Conservation (phyloP, 2,113 vertebrate species). For the Sula dactylatra region DNA sequence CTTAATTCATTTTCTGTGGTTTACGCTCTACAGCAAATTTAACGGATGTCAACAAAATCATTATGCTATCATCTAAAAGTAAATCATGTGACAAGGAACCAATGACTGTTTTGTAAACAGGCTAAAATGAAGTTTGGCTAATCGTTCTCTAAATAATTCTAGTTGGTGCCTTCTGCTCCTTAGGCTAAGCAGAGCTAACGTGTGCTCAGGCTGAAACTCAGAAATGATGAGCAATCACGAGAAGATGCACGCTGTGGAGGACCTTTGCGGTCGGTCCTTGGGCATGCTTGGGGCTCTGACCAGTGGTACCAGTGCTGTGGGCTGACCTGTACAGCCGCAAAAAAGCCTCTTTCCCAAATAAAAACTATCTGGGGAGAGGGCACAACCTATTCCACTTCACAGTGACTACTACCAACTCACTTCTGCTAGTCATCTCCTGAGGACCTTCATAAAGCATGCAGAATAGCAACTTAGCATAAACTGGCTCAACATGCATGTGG, state of each 20-base stretch:
- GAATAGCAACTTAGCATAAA: not conserved
- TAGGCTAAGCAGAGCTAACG: not conserved
- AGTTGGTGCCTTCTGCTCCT: not conserved
- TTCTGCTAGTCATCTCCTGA: not conserved
- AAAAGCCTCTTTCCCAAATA: conserved; percentile 37
- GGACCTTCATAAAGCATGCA: not conserved
- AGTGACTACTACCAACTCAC: not conserved
- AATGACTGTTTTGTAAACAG: not conserved
- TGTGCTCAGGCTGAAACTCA: not conserved
- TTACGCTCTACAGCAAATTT: not conserved
- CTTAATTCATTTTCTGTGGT: not conserved
- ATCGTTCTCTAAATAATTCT: not conserved
- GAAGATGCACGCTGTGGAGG: conserved; percentile 7
- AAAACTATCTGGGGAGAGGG: conserved; percentile 42
- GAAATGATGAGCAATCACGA: not conserved
- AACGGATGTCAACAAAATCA: not conserved
- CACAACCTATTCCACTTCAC: not conserved
- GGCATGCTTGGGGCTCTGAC: conserved; percentile 30
- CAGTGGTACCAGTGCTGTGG: not conserved
- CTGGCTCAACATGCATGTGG: not conserved
- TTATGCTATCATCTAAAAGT: not conserved
- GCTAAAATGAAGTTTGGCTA: not conserved
- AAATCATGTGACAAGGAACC: not conserved
- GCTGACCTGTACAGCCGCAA: not conserved
- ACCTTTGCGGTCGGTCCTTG: not conserved